Evolutionary conservation across 92 coral and sea anemone species (phyloP), one percentile per base, ranked within the genome.

Genomic region (Virgularia gustaviana): DNA sequence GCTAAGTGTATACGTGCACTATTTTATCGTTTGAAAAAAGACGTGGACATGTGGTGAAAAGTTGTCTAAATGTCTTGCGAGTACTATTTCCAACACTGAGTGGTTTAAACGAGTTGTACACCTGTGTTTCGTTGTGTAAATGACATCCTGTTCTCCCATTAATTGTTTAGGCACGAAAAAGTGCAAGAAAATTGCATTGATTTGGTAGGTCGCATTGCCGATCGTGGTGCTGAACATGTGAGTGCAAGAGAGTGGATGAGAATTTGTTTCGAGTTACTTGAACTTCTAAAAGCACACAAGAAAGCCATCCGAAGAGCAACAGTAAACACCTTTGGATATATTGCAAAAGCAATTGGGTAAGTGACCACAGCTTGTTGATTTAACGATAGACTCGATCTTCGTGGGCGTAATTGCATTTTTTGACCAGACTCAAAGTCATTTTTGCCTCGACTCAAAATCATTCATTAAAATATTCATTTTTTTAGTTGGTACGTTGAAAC

Each of bases 231-330:
- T 1, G 98, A 92, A 59, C 98, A 92, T 79, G 98, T 92, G 16
- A 96, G 94, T 19, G 98, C 98, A 15, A 85, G 98, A 65, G 98
- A 92, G 63, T 92, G 98, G 98, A 92, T 92, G 98, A 85, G 98
- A 70, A 92, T 92, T 59, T 92, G 98, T 39, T 92, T 92, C 64
- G 98, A 92, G 79, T 68, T 92, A 65, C 84, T 92, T 7, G 98
- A 92, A 67, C 64, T 92, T 65, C 88, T 92, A 73, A 92, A 92
- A 85, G 98, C 98, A 0, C 96, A 92, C 88, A 92, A 92, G 73
- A 94, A 94, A 47, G 99, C 99, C 25, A 94, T 94, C 55, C 81
- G 99, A 73, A 83, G 99, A 71, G 99, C 99, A 19, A 90, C 99
- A 64, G 99, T 94, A 62, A 94, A 94, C 85, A 94, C 99, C 13